Base-by-base conservation (phyloP, 2,113 vertebrate genomes). In the Actenoides hombroni region DNA sequence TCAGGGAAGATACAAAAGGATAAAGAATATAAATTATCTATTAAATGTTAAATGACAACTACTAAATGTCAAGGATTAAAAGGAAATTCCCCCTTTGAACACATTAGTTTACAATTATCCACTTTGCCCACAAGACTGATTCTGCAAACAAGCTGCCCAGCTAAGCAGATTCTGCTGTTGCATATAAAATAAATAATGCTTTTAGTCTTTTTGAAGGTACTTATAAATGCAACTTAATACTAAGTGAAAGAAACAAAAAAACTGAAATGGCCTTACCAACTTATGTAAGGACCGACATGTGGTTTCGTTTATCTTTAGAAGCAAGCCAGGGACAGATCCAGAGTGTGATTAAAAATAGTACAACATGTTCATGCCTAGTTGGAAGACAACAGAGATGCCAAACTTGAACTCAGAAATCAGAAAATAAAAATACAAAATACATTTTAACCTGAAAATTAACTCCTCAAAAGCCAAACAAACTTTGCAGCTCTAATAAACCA, bases 271-370 rank as follows among this genome's bases (percentile, higher is more conserved):
- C 49, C 56, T 79, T 78, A 82, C 42, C 57, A 44, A 57, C 76
- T 95, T 92, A 94, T 37, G 56, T 94, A 96, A 92, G 73, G 67
- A 89, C 80, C 71, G 86, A 48, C 95, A 87, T 23, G 91, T 91
- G 92, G 76, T 69, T 92, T 81, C 0, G 0, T 92, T 96, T 96
- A 95, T 96, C 93, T 95, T 94, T 90, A 95, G 94, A 95, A 95
- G 65, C 89, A 91, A 87, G 65, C 70, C 74, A 92, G 81, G 53
- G 81, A 86, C 0, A 0, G 73, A 95, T 92, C 35, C 81, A 89
- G 74, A 95, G 67, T 61, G 70, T 0, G 0, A 94, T 87, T 92
- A 94, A 88, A 96, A 96, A 95, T 94, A 96, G 91, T 61, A 76
- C 88, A 83, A 63, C 17, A 17, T 68, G 86, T 87, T 95, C 86